Percentiles rank a stretch among this genome's conserved stretches.
Evolutionary conservation across 1,140 invertebrate genomes (phyloP).

Genomic region (Rhizoglyphus robini): DNA sequence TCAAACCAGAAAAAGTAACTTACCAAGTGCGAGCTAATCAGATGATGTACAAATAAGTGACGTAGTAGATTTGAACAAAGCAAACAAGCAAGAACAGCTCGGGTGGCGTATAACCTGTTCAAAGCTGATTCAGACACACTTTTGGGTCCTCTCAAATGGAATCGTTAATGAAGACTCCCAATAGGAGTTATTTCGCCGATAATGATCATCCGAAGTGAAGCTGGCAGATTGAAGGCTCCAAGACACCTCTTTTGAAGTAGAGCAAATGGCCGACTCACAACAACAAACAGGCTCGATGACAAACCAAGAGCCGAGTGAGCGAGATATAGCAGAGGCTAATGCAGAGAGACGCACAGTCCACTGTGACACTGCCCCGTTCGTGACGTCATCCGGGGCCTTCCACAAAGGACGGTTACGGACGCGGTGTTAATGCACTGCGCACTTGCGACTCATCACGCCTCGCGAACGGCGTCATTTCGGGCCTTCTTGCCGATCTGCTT

Average conservation of each 20-base stretch:
- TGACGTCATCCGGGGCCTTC: not conserved
- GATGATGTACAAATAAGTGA: not conserved
- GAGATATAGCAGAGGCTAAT: not conserved
- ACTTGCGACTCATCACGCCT: not conserved
- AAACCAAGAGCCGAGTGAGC: not conserved
- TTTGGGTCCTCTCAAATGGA: too few species aligned
- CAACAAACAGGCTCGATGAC: not conserved
- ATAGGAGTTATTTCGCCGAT: not conserved
- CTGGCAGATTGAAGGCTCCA: not conserved
- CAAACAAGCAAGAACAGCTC: not conserved
- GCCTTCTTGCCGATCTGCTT: too few species aligned
- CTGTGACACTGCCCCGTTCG: not conserved
- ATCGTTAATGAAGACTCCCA: too few species aligned
- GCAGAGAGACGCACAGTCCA: not conserved
- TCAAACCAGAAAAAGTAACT: not conserved
- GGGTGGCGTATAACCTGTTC: not conserved
- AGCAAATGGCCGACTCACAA: conserved; percentile 8
- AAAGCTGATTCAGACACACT: not conserved
- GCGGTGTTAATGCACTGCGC: not conserved
- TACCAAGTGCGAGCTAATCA: not conserved
- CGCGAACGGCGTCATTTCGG: not conserved
- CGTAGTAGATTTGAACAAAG: not conserved
- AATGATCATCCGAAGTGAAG: not conserved
- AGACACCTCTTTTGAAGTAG: not conserved
- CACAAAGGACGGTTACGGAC: not conserved